Percentiles rank a stretch among this genome's conserved stretches.
These are phyloP conservation scores for Lamellibrachia luymesi DNA, from an alignment of 1,140 invertebrate species.

Conservation along the genomic window DNA sequence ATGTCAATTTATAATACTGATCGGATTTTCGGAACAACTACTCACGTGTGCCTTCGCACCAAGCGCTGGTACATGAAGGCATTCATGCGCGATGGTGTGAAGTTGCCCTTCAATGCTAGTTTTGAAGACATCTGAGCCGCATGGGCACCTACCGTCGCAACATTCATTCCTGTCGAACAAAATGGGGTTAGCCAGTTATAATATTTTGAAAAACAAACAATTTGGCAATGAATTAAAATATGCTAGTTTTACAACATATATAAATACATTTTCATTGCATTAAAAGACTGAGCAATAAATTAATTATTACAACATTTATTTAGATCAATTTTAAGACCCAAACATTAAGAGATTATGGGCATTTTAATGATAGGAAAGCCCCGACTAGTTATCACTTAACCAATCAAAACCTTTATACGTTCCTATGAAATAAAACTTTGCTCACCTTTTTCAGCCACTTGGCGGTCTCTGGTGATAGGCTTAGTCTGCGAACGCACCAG, in stretches of 20 bases:
- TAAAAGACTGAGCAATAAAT: too few species aligned
- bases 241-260: background rate
- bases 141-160: constrained; percentile 39
- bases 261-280: constrained; percentile 12
- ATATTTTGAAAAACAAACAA: background rate
- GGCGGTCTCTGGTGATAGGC: constrained; percentile 40
- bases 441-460: constrained; percentile 43
- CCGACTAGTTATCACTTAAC: too few species aligned
- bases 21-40: background rate
- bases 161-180: constrained; percentile 34
- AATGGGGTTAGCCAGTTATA: background rate
- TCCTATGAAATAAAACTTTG: too few species aligned
- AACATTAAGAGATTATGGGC: too few species aligned
- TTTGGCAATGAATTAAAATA: too few species aligned
- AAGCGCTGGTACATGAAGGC: constrained; percentile 47
- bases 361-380: too few species aligned
- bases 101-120: constrained; percentile 39
- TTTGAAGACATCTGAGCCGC: constrained; percentile 35
- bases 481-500: constrained; percentile 42
- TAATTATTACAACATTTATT: too few species aligned
- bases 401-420: too few species aligned
- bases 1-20: constrained; percentile 1
- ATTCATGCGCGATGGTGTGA: constrained; percentile 35
- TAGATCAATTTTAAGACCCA: too few species aligned
- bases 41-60: constrained; percentile 40